phyloP scores from a whole-genome alignment of 2,888 invertebrate species.

The Loripinus fragilis region DNA sequence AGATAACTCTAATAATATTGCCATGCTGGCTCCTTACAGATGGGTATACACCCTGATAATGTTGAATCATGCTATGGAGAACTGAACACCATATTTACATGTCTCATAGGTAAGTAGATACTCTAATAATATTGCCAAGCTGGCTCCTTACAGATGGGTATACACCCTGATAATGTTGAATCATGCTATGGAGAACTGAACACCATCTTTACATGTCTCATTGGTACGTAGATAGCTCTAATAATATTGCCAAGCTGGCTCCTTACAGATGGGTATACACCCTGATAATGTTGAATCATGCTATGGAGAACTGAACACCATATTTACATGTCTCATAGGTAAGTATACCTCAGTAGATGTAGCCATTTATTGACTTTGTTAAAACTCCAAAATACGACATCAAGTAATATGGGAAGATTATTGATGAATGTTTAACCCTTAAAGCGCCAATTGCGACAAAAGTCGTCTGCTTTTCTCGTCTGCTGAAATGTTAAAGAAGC shows the following conservation, averaged over 20 bases:
- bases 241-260: slow-evolving; percentile 32
- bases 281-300: slow-evolving; percentile 29
- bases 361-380: too few relatives aligned
- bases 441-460: too few relatives aligned
- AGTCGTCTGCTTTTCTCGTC: too few relatives aligned
- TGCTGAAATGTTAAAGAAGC: too few relatives aligned
- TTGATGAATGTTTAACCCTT: too few relatives aligned
- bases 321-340: slow-evolving; percentile 27
- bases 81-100: slow-evolving; percentile 31
- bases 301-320: slow-evolving; percentile 30
- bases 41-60: slow-evolving; percentile 28
- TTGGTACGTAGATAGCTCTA: too few relatives aligned
- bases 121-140: slow-evolving; percentile 31
- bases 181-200: slow-evolving; percentile 37
- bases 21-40: slow-evolving; percentile 22
- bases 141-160: slow-evolving; percentile 18
- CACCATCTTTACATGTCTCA: slow-evolving; percentile 32
- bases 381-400: too few relatives aligned
- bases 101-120: slow-evolving; percentile 42
- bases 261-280: slow-evolving; percentile 26
- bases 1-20: slow-evolving; percentile 31
- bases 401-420: too few relatives aligned
- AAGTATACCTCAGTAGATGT: too few relatives aligned
- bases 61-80: slow-evolving; percentile 31
- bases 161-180: slow-evolving; percentile 24